These are phyloP conservation scores for Catharus ustulatus DNA, from an alignment of 2,797 vertebrate species.

Conservation along the genomic window DNA sequence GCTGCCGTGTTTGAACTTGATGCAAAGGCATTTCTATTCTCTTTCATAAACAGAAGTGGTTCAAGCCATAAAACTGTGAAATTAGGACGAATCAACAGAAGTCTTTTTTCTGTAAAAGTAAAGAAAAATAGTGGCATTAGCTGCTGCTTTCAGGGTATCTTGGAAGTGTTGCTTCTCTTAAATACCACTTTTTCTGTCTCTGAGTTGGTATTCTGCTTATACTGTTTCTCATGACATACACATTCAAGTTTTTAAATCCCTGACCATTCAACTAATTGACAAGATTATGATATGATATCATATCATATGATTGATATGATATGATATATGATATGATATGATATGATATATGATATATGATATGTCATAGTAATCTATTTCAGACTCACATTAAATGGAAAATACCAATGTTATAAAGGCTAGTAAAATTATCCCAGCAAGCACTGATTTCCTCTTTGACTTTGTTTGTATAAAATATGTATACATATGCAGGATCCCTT, in stretches of 20 bases:
- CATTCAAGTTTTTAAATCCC: not conserved
- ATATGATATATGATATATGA: not conserved
- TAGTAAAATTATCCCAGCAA: not conserved
- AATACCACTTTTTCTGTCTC: not conserved
- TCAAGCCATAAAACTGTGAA: constrained; percentile 52
- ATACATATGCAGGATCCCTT: not conserved
- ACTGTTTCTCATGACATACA: not conserved
- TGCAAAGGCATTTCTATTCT: constrained; percentile 68
- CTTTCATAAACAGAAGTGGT: constrained; percentile 47
- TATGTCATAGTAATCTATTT: not conserved
- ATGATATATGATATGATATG: not conserved
- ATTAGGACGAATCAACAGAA: not conserved
- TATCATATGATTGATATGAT: not conserved
- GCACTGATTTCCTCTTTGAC: not conserved
- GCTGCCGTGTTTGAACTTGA: constrained; percentile 73
- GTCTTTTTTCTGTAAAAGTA: not conserved
- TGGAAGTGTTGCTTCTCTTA: not conserved
- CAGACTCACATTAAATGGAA: not conserved
- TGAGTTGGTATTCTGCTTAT: not conserved
- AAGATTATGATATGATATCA: not conserved
- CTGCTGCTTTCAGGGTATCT: constrained; percentile 16
- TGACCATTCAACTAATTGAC: not conserved
- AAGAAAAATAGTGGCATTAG: not conserved
- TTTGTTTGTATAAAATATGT: not conserved
- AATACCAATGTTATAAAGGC: not conserved